Evolutionary conservation across 2,113 vertebrate genomes (phyloP).

Genomic region (Alexandromys fortis): DNA sequence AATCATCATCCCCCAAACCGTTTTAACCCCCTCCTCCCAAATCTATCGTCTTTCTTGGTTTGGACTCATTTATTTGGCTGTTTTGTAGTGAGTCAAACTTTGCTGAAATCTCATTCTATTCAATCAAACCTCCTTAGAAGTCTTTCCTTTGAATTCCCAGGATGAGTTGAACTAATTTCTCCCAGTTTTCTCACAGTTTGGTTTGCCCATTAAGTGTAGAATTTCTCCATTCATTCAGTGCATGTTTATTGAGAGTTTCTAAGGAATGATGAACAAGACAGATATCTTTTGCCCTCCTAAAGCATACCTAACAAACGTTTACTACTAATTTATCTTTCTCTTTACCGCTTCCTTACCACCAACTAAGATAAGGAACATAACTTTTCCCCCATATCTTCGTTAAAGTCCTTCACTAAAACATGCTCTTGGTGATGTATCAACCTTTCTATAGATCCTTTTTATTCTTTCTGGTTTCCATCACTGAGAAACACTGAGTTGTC

Average conservation of each 20-base stretch:
- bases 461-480: slow-evolving; percentile 39
- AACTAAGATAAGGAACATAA: background rate
- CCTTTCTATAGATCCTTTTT: background rate
- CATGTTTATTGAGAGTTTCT: background rate
- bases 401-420: background rate
- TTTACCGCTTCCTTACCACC: background rate
- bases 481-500: slow-evolving; percentile 1
- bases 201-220: background rate
- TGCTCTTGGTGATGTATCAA: background rate
- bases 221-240: background rate
- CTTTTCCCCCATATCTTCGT: background rate
- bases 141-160: background rate
- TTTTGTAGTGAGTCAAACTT: background rate
- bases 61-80: background rate
- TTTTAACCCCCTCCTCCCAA: background rate
- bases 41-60: background rate
- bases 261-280: background rate
- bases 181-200: background rate
- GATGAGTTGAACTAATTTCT: background rate
- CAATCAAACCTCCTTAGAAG: slow-evolving; percentile 27
- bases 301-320: background rate
- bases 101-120: background rate
- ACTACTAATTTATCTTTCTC: background rate
- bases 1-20: background rate
- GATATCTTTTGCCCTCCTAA: background rate